phyloP scores from a whole-genome alignment of 1,140 invertebrate species.

The Streblospio benedicti region DNA sequence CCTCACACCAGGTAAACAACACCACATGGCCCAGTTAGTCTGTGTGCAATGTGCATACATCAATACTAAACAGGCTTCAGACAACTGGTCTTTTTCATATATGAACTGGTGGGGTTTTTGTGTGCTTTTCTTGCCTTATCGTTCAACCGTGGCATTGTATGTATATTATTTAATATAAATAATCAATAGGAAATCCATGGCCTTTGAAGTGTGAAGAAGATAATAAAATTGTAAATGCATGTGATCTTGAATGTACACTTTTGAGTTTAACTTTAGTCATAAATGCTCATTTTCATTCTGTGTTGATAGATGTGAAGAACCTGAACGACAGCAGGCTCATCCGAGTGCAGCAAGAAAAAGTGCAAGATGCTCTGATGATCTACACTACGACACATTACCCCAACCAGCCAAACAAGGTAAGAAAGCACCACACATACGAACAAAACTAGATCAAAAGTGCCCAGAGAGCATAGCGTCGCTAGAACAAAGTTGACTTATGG shows the following conservation, averaged over 20 bases:
- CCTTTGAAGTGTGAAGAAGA: background rate
- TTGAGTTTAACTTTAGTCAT: background rate
- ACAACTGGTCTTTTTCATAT: too few relatives aligned
- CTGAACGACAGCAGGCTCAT: constrained; percentile 84
- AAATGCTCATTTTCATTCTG: background rate
- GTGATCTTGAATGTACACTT: background rate
- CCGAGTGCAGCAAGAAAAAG: constrained; percentile 82
- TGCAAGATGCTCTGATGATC: constrained; percentile 80
- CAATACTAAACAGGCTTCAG: too few relatives aligned
- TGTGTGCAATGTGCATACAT: too few relatives aligned
- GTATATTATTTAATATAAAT: background rate
- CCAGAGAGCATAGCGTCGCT: too few relatives aligned
- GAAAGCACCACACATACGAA: constrained; percentile 80
- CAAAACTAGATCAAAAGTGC: too few relatives aligned
- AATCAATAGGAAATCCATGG: background rate
- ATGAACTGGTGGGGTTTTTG: background rate
- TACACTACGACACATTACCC: constrained; percentile 87
- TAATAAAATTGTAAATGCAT: background rate
- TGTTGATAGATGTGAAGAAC: constrained; percentile 69
- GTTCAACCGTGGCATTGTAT: background rate
- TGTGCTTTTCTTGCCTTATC: background rate
- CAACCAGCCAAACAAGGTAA: constrained; percentile 85
- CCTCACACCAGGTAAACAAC: constrained; percentile 71
- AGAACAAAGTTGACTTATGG: too few relatives aligned
- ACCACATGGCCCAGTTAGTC: background rate